Conservation (phyloP, 53 echinoderm and acorn worm species). For the Hippasteria phrygiana region DNA sequence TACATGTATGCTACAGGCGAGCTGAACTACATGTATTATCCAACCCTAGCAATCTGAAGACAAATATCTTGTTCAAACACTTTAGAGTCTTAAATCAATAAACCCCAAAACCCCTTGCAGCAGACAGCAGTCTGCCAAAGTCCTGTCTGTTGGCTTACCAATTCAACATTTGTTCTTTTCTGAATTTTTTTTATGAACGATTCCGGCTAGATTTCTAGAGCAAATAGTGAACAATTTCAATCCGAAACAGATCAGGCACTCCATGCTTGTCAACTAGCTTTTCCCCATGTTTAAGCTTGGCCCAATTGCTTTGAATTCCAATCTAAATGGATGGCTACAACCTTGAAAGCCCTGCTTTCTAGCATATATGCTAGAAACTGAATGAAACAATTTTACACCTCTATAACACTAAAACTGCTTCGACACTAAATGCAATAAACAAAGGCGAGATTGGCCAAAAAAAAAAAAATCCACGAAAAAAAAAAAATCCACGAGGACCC, state of each 20-base stretch:
- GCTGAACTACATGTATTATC: not conserved
- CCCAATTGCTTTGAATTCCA: not conserved
- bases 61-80: conserved; percentile 31
- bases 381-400: too few species aligned
- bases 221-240: not conserved
- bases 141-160: not conserved
- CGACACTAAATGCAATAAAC: too few species aligned
- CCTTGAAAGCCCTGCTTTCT: too few species aligned
- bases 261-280: not conserved
- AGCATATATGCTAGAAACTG: too few species aligned
- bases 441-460: too few species aligned
- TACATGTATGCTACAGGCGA: not conserved
- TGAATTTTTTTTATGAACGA: not conserved
- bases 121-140: conserved; percentile 10
- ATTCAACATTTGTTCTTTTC: not conserved
- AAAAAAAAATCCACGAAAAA: too few species aligned
- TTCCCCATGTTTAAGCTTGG: not conserved
- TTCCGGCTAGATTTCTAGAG: not conserved
- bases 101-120: not conserved
- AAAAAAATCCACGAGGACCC: too few species aligned
- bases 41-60: not conserved
- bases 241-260: conserved; percentile 9
- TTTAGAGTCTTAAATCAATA: not conserved
- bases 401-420: too few species aligned
- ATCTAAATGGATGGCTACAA: too few species aligned